A percentile compares a stretch with the other conserved stretches of the same genome.
These are phyloP conservation scores for Theonella swinhoei DNA, from an alignment of 37 sponge, comb jelly and placozoan species.

Conservation along the genomic window DNA sequence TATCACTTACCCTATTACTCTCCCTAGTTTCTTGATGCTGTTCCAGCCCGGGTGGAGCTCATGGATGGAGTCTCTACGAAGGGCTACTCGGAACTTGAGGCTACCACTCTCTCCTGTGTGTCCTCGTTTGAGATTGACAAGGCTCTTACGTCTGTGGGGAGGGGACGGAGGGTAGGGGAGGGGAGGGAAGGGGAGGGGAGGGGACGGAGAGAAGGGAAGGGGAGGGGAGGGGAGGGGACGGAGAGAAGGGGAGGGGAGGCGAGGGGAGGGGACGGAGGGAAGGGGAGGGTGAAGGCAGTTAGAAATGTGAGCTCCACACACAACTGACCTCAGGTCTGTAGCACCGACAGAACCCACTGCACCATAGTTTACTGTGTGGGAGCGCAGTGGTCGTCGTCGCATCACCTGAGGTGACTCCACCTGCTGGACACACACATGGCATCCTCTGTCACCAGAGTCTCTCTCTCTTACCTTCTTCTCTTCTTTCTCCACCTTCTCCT, in stretches of 20 bases:
- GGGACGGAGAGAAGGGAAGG: too few relatives aligned
- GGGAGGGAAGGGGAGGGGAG: too few relatives aligned
- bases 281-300: too few relatives aligned
- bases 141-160: constrained; percentile 39
- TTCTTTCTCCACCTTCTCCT: constrained; percentile 1
- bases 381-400: neutral
- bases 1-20: constrained; percentile 72
- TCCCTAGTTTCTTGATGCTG: constrained; percentile 44
- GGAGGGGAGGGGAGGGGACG: too few relatives aligned
- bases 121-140: constrained; percentile 33
- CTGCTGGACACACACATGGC: too few relatives aligned
- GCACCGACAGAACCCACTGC: neutral
- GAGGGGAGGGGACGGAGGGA: too few relatives aligned
- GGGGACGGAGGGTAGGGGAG: too few relatives aligned
- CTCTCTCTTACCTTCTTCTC: neutral
- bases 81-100: constrained; percentile 41
- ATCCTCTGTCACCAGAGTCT: neutral
- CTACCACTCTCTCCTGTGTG: constrained; percentile 62
- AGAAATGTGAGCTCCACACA: too few relatives aligned
- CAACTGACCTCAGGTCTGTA: neutral
- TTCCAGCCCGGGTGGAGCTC: constrained; percentile 90
- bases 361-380: neutral
- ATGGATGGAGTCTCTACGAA: constrained; percentile 51
- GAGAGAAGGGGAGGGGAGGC: too few relatives aligned
- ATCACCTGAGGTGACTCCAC: too few relatives aligned